Percentiles rank a stretch among this genome's conserved stretches.
phyloP scores from a whole-genome alignment of 2,888 invertebrate species.

The Himalopsyche japonica region DNA sequence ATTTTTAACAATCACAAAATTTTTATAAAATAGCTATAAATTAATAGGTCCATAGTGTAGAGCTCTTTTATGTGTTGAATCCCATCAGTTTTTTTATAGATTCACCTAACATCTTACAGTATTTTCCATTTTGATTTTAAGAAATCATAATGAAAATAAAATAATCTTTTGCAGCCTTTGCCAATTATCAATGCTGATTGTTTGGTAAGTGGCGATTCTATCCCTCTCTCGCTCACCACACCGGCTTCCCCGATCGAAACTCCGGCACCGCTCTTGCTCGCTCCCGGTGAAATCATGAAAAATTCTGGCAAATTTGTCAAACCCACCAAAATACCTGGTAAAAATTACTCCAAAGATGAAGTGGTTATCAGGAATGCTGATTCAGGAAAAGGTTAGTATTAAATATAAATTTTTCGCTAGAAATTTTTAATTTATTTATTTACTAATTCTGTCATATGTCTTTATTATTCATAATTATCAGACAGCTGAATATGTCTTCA shows the following conservation, averaged over 20 bases:
- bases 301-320: slow-evolving; percentile 86
- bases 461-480: too few species aligned
- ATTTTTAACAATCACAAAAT: too few species aligned
- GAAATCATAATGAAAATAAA: too few species aligned
- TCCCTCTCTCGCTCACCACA: slow-evolving; percentile 61
- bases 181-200: slow-evolving; percentile 41
- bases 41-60: too few species aligned
- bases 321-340: slow-evolving; percentile 88
- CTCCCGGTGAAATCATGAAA: slow-evolving; percentile 83
- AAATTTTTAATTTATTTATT: too few species aligned
- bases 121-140: too few species aligned
- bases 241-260: slow-evolving; percentile 59
- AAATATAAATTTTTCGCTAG: neutral
- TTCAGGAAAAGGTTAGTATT: slow-evolving; percentile 83
- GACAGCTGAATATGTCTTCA: too few species aligned
- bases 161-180: slow-evolving; percentile 24
- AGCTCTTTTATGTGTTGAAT: too few species aligned
- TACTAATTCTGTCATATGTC: too few species aligned
- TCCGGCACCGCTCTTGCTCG: slow-evolving; percentile 65
- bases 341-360: slow-evolving; percentile 94
- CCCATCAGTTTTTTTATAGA: too few species aligned
- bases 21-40: too few species aligned
- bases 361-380: slow-evolving; percentile 93
- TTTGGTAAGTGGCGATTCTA: slow-evolving; percentile 54
- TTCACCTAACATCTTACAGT: too few species aligned